Evolutionary conservation across 2,888 invertebrate genomes (phyloP).

Genomic region (Oithona nana): DNA sequence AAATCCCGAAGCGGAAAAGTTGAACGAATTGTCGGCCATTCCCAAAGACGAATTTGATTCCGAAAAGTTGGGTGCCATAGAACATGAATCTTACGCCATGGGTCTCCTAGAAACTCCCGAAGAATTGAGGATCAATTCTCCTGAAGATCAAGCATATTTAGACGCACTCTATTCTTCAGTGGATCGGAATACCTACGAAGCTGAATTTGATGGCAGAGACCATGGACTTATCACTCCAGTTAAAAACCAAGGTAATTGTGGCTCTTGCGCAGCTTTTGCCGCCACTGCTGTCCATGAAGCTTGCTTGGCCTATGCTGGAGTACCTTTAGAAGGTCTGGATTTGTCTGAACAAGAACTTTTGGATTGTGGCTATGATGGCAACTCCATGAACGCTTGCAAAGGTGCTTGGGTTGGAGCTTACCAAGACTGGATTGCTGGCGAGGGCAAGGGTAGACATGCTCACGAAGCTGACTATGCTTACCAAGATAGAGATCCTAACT

Average conservation of each 20-base stretch:
- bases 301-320: not conserved
- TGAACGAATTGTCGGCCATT: slow-evolving; percentile 3
- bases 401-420: not conserved
- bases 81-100: not conserved
- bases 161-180: not conserved
- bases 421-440: not conserved
- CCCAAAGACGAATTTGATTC: not conserved
- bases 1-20: too few species aligned
- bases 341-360: not conserved
- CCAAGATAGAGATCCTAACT: not conserved
- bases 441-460: not conserved
- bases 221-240: not conserved
- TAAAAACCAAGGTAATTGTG: slow-evolving; percentile 2
- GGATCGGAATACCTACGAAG: not conserved
- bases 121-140: not conserved
- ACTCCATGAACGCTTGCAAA: not conserved
- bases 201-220: not conserved
- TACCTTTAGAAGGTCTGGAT: not conserved
- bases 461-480: slow-evolving; percentile 9
- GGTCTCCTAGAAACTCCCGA: not conserved
- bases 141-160: not conserved
- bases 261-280: slow-evolving; percentile 11
- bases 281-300: not conserved
- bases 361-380: slow-evolving; percentile 7
- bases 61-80: not conserved